Percentiles rank a stretch among this genome's conserved stretches.
Conservation (phyloP, 2,797 vertebrate genomes). For the Linurgus olivaceus region DNA sequence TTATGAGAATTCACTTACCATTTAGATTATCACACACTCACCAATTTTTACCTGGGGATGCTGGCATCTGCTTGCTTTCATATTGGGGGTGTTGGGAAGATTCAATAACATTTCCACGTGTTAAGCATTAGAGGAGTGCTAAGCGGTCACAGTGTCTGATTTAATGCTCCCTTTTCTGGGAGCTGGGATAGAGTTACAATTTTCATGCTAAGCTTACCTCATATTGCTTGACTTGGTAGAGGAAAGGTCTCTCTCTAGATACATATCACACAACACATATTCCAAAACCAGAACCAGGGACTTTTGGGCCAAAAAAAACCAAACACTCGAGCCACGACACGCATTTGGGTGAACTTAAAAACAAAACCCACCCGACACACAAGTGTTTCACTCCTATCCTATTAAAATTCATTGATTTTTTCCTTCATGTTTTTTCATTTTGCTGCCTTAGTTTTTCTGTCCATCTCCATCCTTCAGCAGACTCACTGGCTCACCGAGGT, state of each 20-base stretch:
- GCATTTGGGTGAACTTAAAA: neutral
- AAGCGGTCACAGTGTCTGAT: neutral
- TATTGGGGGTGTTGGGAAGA: neutral
- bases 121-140: neutral
- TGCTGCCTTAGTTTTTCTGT: neutral
- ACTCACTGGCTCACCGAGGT: neutral
- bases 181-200: constrained; percentile 5
- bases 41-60: neutral
- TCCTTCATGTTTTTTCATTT: neutral
- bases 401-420: neutral
- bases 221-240: neutral
- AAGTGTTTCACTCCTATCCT: neutral
- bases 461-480: neutral
- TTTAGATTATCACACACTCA: neutral
- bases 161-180: constrained; percentile 36
- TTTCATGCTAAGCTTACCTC: constrained; percentile 26
- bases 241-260: constrained; percentile 4
- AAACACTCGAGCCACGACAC: neutral
- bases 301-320: neutral
- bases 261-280: neutral
- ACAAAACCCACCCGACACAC: neutral
- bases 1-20: neutral
- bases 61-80: neutral
- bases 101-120: neutral
- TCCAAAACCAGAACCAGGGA: neutral